Evolutionary conservation across 2,113 vertebrate species (phyloP), one percentile per base, ranked within the genome.

Genomic region (Semicossyphus pulcher): DNA sequence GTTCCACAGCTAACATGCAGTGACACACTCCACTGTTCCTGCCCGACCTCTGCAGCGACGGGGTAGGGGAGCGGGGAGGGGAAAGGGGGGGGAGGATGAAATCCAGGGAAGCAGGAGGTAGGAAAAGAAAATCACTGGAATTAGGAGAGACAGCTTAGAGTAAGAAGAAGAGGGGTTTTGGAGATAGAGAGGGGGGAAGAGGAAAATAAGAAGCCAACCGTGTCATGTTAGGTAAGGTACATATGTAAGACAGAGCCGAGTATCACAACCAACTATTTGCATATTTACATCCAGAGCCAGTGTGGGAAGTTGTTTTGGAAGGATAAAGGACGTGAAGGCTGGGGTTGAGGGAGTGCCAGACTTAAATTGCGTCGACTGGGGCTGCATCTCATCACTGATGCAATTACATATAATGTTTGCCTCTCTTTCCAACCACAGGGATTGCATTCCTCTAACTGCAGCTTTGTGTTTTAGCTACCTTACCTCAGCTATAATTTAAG

Each of bases 21-120:
- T 75, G 66, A 78, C 92, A 91, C 90, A 48, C 65, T 69, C 56
- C 79, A 9, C 62, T 78, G 75, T 82, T 79, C 32, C 57, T 11
- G 37, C 68, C 69, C 59, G 61, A 85, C 86, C 82, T 76, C 62
- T 65, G 68, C 39, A 37, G 82, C n/a, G 53, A 44, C 9, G 28
- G 15, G 44, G 49, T 59, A 25, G 36, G 57, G 26, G 29, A 29
- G 52, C 25, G 34, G 64, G 11, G 11, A 3, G 36, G 56, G 36
- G n/a, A n/a, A n/a, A 37, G 36, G 10, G 36, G 7, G 18, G 29
- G 10, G 5, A 16, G 61, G 51, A 73, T 32, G 25, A 16, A 36
- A 47, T 25, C 0, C 21, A 48, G 36, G 25, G 45, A 49, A 49
- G 57, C 57, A 54, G 48, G 21, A 60, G 48, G 52, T 23, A 6